Conservation (phyloP, 2,888 invertebrate genomes). For the Helicoverpa assulta region DNA sequence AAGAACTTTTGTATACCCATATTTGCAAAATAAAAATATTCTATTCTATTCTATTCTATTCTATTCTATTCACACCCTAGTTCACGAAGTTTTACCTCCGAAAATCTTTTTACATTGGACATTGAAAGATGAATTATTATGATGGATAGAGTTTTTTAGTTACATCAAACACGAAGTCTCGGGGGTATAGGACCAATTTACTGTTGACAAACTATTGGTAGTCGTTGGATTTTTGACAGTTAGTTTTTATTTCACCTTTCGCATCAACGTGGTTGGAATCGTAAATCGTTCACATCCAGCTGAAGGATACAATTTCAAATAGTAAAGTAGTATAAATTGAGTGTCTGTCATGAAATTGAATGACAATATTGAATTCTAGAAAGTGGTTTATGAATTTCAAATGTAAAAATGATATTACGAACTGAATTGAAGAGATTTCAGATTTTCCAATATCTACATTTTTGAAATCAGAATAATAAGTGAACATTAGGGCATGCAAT, state of each 20-base stretch:
- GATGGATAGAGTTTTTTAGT: slow-evolving; percentile 74
- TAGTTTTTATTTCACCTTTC: slow-evolving; percentile 22
- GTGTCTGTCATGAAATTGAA: not conserved
- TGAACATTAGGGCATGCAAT: too few relatives aligned
- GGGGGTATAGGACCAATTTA: slow-evolving; percentile 67
- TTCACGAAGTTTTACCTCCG: slow-evolving; percentile 59
- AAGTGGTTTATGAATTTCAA: not conserved
- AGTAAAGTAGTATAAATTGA: not conserved
- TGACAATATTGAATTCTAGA: not conserved
- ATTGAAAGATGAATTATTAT: slow-evolving; percentile 74
- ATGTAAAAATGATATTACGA: too few relatives aligned
- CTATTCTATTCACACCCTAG: too few relatives aligned
- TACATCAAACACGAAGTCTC: slow-evolving; percentile 55
- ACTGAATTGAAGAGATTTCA: too few relatives aligned
- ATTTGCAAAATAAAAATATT: too few relatives aligned
- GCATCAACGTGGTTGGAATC: slow-evolving; percentile 22
- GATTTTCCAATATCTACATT: too few relatives aligned
- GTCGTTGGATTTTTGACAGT: slow-evolving; percentile 22
- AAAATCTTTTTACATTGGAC: slow-evolving; percentile 68
- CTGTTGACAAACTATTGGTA: slow-evolving; percentile 62
- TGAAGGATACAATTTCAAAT: not conserved
- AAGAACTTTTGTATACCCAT: too few relatives aligned
- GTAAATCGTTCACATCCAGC: not conserved
- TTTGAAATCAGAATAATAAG: not conserved
- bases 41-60: too few relatives aligned